These are phyloP conservation scores for Mobula hypostoma DNA, from an alignment of 2,113 vertebrate genomes.

Conservation along the genomic window DNA sequence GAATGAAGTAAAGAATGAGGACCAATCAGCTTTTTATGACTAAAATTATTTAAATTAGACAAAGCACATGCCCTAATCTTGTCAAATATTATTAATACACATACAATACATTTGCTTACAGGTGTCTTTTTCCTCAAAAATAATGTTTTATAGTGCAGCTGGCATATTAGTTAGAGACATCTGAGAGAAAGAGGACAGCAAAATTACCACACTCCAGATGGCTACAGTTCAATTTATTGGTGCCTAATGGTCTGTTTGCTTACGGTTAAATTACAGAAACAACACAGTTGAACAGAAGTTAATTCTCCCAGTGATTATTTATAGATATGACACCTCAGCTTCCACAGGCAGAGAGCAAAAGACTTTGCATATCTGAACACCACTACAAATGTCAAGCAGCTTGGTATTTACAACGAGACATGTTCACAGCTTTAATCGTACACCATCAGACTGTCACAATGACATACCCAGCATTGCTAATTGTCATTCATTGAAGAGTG, in stretches of 20 bases:
- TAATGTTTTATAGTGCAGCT: background rate
- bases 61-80: background rate
- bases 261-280: background rate
- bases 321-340: constrained; percentile 12
- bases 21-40: background rate
- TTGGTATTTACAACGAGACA: constrained; percentile 9
- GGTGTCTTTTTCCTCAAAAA: background rate
- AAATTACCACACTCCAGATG: background rate
- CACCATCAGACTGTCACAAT: background rate
- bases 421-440: background rate
- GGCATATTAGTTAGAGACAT: background rate
- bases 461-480: background rate
- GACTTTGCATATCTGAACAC: background rate
- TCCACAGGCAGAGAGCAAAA: background rate
- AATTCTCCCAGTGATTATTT: constrained; percentile 11
- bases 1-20: background rate
- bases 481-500: background rate
- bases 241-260: background rate
- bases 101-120: background rate
- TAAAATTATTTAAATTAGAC: background rate
- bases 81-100: background rate
- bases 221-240: background rate
- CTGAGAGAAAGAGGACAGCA: background rate
- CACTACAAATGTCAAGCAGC: background rate
- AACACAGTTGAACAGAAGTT: constrained; percentile 23